Percentiles rank a stretch among this genome's conserved stretches.
Conservation (phyloP, 2,888 invertebrate species). For the Ophonus ardosiacus region DNA sequence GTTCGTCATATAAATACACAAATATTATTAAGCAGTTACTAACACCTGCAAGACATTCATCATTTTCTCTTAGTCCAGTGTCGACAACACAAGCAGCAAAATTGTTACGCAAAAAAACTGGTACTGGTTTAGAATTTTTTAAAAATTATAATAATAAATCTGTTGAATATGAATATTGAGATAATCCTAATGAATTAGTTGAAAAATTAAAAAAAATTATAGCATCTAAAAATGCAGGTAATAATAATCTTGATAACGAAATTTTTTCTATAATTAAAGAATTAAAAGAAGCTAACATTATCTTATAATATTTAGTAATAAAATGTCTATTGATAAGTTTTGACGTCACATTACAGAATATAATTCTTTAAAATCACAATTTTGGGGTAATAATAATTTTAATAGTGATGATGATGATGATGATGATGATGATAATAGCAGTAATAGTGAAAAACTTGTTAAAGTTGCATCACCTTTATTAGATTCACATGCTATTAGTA, state of each 20-base stretch:
- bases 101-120: not conserved
- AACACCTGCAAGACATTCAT: not conserved
- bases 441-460: not conserved
- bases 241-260: slow-evolving; percentile 61
- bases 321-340: not conserved
- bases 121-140: not conserved
- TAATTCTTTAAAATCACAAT: too few species aligned
- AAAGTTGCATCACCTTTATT: too few species aligned
- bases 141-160: not conserved
- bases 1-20: slow-evolving; percentile 20
- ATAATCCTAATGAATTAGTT: slow-evolving; percentile 59
- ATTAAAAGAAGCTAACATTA: not conserved
- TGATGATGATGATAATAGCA: too few species aligned
- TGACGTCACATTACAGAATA: too few species aligned
- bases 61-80: not conserved
- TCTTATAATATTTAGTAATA: not conserved
- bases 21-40: slow-evolving; percentile 48
- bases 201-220: slow-evolving; percentile 52
- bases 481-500: too few species aligned
- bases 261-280: slow-evolving; percentile 53
- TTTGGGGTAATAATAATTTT: too few species aligned
- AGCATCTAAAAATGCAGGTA: slow-evolving; percentile 55
- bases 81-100: not conserved
- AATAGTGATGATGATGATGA: too few species aligned
- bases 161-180: slow-evolving; percentile 53